phyloP scores from a whole-genome alignment of 2,888 invertebrate species.

The Taphrorychus bicolor region DNA sequence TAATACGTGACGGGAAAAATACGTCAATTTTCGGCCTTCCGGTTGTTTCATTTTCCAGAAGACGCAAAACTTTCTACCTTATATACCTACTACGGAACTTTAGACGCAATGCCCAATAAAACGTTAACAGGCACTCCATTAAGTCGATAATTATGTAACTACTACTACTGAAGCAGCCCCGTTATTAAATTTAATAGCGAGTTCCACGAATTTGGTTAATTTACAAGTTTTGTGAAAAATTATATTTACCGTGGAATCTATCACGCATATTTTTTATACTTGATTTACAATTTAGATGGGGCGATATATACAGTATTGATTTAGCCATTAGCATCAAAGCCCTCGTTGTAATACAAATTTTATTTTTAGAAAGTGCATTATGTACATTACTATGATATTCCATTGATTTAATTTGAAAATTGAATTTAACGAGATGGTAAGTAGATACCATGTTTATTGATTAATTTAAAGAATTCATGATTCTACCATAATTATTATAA shows the following conservation, averaged over 20 bases:
- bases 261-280: neutral
- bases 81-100: no score
- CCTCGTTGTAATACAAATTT: neutral
- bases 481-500: no score
- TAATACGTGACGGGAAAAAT: constrained; percentile 8
- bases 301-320: neutral
- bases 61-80: neutral
- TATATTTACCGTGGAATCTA: neutral
- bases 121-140: no score
- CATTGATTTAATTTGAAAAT: neutral
- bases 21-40: neutral
- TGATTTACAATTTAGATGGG: neutral
- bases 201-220: neutral
- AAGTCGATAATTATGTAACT: no score
- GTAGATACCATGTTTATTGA: no score
- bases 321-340: neutral
- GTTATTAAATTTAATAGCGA: neutral
- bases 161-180: no score
- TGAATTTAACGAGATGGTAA: no score
- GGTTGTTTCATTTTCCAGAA: neutral
- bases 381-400: neutral
- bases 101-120: no score
- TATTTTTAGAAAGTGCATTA: neutral
- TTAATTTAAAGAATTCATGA: no score
- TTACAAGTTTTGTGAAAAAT: neutral